Conservation (phyloP, 2,888 invertebrate genomes). For the Oligia latruncula region DNA sequence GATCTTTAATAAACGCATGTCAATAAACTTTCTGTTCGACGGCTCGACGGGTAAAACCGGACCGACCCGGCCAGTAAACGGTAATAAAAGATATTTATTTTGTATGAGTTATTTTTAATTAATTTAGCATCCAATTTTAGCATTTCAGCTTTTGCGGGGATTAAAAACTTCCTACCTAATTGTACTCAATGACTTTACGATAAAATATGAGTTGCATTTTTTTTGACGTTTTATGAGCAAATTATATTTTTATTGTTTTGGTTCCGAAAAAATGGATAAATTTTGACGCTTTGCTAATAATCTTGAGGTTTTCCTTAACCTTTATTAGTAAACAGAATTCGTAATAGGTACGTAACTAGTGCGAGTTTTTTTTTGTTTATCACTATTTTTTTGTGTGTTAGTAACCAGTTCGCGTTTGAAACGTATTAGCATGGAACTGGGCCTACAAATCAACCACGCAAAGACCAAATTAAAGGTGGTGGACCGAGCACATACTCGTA, state of each 20-base stretch:
- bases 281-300: background rate
- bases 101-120: background rate
- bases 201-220: slow-evolving; percentile 6
- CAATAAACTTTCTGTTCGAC: slow-evolving; percentile 14
- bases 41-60: slow-evolving; percentile 16
- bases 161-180: background rate
- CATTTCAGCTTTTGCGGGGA: background rate
- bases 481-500: too few species aligned
- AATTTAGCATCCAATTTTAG: slow-evolving; percentile 11
- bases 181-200: slow-evolving; percentile 2
- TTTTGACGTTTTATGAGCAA: slow-evolving; percentile 7
- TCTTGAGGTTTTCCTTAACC: slow-evolving; percentile 22
- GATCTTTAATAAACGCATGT: background rate
- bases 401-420: background rate
- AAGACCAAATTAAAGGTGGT: too few species aligned
- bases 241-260: slow-evolving; percentile 4
- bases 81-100: background rate
- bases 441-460: too few species aligned
- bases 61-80: background rate
- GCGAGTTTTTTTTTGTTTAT: background rate
- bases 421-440: too few species aligned
- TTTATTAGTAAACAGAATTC: background rate
- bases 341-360: background rate
- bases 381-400: background rate
- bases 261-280: background rate